Base-by-base conservation (phyloP, 2,797 vertebrate genomes). In the Halcyon badia region DNA sequence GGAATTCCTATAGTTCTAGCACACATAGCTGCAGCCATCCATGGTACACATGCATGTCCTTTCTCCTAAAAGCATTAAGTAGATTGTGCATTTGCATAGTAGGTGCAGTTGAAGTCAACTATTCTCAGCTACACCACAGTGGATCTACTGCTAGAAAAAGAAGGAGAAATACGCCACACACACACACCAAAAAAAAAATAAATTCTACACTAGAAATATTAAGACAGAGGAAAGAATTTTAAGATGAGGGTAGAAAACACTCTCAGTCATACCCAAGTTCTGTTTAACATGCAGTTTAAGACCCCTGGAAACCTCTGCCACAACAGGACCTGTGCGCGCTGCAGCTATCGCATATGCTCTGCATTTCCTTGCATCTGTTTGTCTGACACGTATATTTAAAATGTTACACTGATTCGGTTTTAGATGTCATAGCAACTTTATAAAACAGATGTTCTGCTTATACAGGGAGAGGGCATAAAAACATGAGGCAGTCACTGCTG, bases 361-460 rank as follows among this genome's bases (percentile, higher is more conserved):
- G 25, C 71, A 71, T 54, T 70, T 57, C 60, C 73, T 68, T 24
- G 7, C 6, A 2, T 44, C 33, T 60, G 18, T 72, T 75, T 22
- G 1, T 33, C 57, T 75, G 30, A 90, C 16, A 31, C 2, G 6
- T 20, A 9, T 9, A 52, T 57, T 87, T 46, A 52, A 60, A 80
- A 71, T 39, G 68, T 52, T 68, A 71, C 25, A 77, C 10, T 19
- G 54, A 77, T 54, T 75, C 37, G 9, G 12, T 71, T 90, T 49
- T 54, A 57, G 41, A 61, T 78, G 33, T 58, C 68, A 60, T 39
- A 83, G 73, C 8, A 33, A 69, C 71, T 91, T 86, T 12, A 71
- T 35, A 83, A 61, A 85, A 51, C 56, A 90, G 71, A 83, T 71
- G 35, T 26, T 93, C 61, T 85, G 68, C 61, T 90, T 85, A 33